Base-by-base conservation (phyloP, 2,113 vertebrate species). In the Crotophaga sulcirostris region DNA sequence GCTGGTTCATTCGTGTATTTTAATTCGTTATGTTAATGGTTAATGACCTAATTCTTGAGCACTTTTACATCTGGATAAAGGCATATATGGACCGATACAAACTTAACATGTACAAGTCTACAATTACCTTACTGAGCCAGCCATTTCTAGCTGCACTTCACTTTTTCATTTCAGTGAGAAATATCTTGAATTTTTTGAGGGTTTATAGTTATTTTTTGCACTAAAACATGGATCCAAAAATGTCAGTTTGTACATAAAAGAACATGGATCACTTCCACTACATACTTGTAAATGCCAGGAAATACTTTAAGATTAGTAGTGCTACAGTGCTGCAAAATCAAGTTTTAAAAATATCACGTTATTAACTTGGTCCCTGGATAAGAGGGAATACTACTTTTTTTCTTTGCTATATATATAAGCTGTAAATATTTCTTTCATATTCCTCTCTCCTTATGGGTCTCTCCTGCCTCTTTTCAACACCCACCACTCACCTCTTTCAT, bases 391-490 rank as follows among this genome's bases (percentile, higher is more conserved):
- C 33, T 34, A 66, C 11, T 68, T 60, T 75, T n/a, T 84, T 82
- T 49, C 38, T 63, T 77, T 55, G 63, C 38, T 69, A 44, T 42
- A 56, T 25, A 59, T 67, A 68, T 62, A 73, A 80, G 26, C 33
- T 78, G 34, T 56, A 92, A 89, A 67, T 78, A 84, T 47, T 94
- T 90, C 51, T 86, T 91, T 75, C 78, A 72, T 69, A 51, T 74
- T 92, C 33, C 23, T 77, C 72, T 84, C 45, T 82, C 40, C 49
- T 82, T 56, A 44, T 25, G 62, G 58, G 54, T 92, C 49, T 89
- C 91, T 94, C 33, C 79, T 84, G 78, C 21, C 55, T 81, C 79
- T 86, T 91, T 70, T 56, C 60, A 90, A 90, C 60, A 92, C 68
- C 52, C 60, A 95, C 44, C 28, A 81, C 83, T 90, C 73, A 92